Base-by-base conservation (phyloP, 2,797 vertebrate species). In the Anomalospiza imberbis region DNA sequence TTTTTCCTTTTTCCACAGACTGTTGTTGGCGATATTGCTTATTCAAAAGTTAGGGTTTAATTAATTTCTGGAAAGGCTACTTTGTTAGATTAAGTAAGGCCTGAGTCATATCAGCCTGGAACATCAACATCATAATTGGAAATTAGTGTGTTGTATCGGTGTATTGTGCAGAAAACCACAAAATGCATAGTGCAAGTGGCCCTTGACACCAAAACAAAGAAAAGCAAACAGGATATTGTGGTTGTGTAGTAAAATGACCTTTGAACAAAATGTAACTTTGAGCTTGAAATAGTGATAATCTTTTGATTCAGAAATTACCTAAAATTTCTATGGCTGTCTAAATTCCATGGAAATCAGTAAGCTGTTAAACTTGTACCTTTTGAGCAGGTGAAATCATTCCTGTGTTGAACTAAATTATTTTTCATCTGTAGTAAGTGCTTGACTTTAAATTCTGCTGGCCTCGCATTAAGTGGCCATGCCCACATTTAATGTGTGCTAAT, bases 401-500 rank as follows among this genome's bases (percentile, higher is more conserved):
- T 20, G 5, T 67, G 14, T 68, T 89, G 38, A 83, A 58, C 17
- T 61, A 34, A 91, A 71, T 54, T 54, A 13, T 58, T 93, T 94
- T 87, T 85, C 26, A 12, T 74, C 36, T 18, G 1, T 50, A 58
- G 26, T 8, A 76, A 57, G 31, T 73, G 28, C 32, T 36, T 93
- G 88, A 85, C 73, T 50, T 51, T 47, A 44, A 48, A 25, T 85
- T 91, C 57, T 94, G 47, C 65, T 73, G 62, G 91, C 71, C 75
- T 62, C 24, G 82, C 28, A 74, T 51, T 47, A 85, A 75, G 36
- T 77, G 42, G 13, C 55, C 50, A 32, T 55, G 55, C 38, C 55
- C 55, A 29, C 34, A 66, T 94, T 97, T 97, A 94, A 94, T 93
- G 79, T 62, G 31, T 4, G 18, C 95, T 97, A 97, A 96, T 97